These are phyloP conservation scores for Heteromyza rotundicornis DNA, from an alignment of 2,888 invertebrate genomes.

Conservation along the genomic window DNA sequence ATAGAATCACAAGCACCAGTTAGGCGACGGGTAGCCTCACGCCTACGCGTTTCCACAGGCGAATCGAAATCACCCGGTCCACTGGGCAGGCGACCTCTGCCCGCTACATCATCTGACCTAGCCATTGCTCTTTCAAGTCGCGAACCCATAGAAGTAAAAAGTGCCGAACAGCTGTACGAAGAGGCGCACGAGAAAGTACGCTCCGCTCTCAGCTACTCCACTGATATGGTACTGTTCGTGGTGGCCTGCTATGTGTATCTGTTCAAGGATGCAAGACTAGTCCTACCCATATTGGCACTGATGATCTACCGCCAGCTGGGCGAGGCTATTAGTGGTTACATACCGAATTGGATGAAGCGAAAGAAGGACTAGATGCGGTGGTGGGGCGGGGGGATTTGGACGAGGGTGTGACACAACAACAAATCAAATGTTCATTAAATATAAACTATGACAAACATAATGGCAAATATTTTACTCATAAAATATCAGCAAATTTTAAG, in stretches of 20 bases:
- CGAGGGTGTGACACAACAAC: background rate
- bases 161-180: constrained; percentile 64
- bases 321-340: constrained; percentile 68
- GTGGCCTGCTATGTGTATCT: constrained; percentile 83
- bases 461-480: background rate
- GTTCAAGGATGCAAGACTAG: constrained; percentile 79
- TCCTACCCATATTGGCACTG: constrained; percentile 78
- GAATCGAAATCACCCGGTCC: constrained; percentile 43
- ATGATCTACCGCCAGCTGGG: constrained; percentile 80
- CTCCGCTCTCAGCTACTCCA: constrained; percentile 73
- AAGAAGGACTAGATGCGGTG: constrained; percentile 46
- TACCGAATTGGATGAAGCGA: constrained; percentile 67
- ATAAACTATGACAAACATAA: background rate
- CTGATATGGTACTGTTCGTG: constrained; percentile 75
- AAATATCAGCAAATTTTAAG: too few species aligned
- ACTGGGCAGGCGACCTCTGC: constrained; percentile 20
- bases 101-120: too few species aligned
- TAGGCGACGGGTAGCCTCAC: constrained; percentile 30
- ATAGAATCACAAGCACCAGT: background rate
- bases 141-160: constrained; percentile 56
- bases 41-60: constrained; percentile 31
- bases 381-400: background rate
- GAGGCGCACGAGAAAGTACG: constrained; percentile 73
- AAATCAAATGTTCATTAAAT: background rate
- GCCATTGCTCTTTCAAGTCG: constrained; percentile 60